phyloP scores from a whole-genome alignment of 2,888 invertebrate species.

The Lutraria lutraria region DNA sequence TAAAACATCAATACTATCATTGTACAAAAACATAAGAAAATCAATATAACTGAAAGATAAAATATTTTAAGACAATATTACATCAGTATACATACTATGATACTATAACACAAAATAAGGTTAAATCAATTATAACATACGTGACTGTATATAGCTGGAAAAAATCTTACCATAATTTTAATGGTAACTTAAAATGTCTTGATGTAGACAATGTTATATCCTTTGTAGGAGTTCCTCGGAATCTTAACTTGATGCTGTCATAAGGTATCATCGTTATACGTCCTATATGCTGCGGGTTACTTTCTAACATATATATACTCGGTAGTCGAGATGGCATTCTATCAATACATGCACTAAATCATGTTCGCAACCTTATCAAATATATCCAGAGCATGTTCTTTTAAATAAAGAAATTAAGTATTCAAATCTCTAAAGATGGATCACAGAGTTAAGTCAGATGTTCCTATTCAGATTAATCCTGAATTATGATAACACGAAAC shows the following conservation, averaged over 20 bases:
- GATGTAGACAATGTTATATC: conserved; percentile 64
- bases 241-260: conserved; percentile 77
- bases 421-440: neutral
- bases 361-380: neutral
- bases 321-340: conserved; percentile 68
- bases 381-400: neutral
- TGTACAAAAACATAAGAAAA: too few relatives aligned
- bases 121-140: too few relatives aligned
- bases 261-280: conserved; percentile 75
- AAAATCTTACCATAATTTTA: conserved; percentile 56
- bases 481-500: neutral
- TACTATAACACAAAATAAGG: too few relatives aligned
- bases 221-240: conserved; percentile 76
- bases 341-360: neutral
- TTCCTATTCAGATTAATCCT: neutral
- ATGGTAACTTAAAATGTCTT: conserved; percentile 51
- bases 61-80: too few relatives aligned
- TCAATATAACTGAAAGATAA: too few relatives aligned
- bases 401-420: neutral
- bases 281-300: conserved; percentile 27
- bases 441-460: neutral
- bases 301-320: conserved; percentile 53
- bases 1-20: too few relatives aligned
- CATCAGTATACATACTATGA: too few relatives aligned
- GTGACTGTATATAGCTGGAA: neutral